phyloP scores from a whole-genome alignment of 2,797 vertebrate genomes.

The Tapirus indicus region DNA sequence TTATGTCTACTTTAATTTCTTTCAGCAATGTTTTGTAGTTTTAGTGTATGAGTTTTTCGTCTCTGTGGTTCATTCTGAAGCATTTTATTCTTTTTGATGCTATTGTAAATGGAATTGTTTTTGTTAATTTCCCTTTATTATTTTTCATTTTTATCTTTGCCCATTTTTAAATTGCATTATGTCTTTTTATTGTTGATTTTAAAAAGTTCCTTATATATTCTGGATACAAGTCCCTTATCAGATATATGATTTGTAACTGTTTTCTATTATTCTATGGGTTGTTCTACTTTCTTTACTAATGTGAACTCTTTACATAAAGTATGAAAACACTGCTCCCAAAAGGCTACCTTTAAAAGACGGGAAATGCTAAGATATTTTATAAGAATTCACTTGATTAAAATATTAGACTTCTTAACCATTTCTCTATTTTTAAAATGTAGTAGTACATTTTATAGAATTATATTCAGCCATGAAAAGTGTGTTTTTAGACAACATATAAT shows the following conservation, averaged over 20 bases:
- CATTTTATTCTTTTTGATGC: not conserved
- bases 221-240: not conserved
- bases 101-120: not conserved
- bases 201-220: not conserved
- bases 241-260: not conserved
- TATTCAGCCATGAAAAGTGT: not conserved
- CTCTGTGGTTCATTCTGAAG: not conserved
- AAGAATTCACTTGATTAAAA: constrained; percentile 18
- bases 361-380: not conserved
- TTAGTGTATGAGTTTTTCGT: not conserved
- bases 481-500: not conserved
- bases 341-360: not conserved
- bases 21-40: not conserved
- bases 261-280: not conserved
- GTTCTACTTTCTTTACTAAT: constrained; percentile 32
- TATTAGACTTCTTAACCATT: not conserved
- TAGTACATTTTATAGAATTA: constrained; percentile 10
- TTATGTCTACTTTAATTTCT: not conserved
- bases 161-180: not conserved
- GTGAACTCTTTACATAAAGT: constrained; percentile 3
- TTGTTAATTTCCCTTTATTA: not conserved
- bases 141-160: not conserved
- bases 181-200: not conserved
- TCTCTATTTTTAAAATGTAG: not conserved
- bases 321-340: not conserved